Conservation (phyloP, 2,797 vertebrate species). For the Notamacropus eugenii region DNA sequence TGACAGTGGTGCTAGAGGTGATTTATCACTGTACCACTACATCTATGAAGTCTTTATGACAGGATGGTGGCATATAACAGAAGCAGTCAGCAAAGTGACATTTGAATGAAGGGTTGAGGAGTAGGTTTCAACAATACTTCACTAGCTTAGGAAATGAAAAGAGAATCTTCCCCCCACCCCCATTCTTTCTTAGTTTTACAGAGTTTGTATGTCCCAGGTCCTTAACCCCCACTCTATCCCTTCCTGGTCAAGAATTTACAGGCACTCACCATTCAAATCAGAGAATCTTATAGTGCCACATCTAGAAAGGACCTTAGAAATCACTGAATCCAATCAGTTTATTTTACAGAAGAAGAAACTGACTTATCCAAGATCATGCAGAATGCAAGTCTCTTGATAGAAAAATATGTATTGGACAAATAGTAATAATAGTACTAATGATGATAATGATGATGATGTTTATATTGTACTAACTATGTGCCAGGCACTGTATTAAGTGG, state of each 20-base stretch:
- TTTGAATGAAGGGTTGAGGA: neutral
- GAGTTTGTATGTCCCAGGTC: conserved; percentile 51
- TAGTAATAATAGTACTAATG: neutral
- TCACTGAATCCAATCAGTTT: neutral
- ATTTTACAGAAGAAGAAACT: neutral
- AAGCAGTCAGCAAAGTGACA: conserved; percentile 66
- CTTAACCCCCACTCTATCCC: conserved; percentile 34
- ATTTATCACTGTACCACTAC: conserved; percentile 64
- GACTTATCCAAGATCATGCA: neutral
- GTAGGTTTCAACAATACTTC: conserved; percentile 44
- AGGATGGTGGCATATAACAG: conserved; percentile 45
- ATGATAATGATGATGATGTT: neutral
- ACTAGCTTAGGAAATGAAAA: conserved; percentile 55
- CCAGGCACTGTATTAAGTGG: neutral
- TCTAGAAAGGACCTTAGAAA: neutral
- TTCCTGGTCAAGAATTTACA: neutral
- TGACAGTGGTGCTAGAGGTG: conserved; percentile 40
- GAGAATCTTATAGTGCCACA: neutral
- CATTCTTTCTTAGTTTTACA: conserved; percentile 40
- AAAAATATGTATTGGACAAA: neutral
- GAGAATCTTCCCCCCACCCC: neutral
- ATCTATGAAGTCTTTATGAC: conserved; percentile 66
- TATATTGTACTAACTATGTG: neutral
- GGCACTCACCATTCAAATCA: neutral
- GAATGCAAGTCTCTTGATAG: neutral